Evolutionary conservation across 2,888 invertebrate genomes (phyloP), one percentile per base, ranked within the genome.

Genomic region (Malthinus seriepunctatus): DNA sequence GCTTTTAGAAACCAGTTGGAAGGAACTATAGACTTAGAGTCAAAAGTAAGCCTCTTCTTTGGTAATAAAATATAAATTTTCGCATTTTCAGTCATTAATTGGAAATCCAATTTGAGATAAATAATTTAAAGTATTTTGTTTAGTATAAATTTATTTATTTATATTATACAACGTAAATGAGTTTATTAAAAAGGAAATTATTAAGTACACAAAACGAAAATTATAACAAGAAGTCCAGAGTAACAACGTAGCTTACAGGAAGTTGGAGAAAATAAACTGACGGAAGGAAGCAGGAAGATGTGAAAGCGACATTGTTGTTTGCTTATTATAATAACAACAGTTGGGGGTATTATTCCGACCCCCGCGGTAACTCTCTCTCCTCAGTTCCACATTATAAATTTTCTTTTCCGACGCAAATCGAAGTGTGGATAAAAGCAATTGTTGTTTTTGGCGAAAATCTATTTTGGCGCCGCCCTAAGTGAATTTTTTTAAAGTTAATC

Each of bases 271-370:
- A 64, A 67, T 68, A 66, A 64, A 66, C 63, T 65, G 66, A 58
- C 63, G 69, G 71, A 71, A 72, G 70, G 70, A 69, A 70, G 63
- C 67, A 69, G 66, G 70, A 68, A 68, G 66, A 69, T 67, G 70
- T 65, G 64, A 68, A 69, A 64, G 64, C 67, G 66, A 69, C 68
- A 69, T 69, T 68, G 67, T 68, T 69, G 68, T 70, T 66, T 68
- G 68, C 66, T 67, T 69, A 69, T 69, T 68, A 67, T 60, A 68
- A 66, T 65, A 66, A 69, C 67, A 66, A 63, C 62, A 55, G 58
- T 55, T 59, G 50, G 52, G 63, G 57, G 59, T 65, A 23, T 23
- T 23, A 23, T 23, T 23, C 23, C 23, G 23, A 5, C 23, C 23
- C 23, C 23, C 23, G 23, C 23, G 23, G 23, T 23, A 23, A 23